phyloP scores from a whole-genome alignment of 2,888 invertebrate genomes.

The Rhogogaster chlorosoma region DNA sequence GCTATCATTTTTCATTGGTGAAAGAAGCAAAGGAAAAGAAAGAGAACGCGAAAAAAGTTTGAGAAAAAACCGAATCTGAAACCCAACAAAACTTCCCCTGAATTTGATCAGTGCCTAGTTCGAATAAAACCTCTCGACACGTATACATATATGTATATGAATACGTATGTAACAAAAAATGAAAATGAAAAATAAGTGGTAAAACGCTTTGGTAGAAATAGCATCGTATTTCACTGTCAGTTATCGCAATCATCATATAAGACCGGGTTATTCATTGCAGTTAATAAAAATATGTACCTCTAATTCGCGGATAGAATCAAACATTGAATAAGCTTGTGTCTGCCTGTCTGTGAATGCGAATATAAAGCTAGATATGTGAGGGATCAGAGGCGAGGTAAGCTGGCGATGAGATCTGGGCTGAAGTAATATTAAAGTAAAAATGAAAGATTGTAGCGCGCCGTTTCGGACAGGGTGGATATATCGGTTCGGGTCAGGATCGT shows the following conservation, averaged over 20 bases:
- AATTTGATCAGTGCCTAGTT: background rate
- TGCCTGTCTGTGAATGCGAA: background rate
- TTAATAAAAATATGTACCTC: background rate
- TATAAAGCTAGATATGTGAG: background rate
- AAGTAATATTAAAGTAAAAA: constrained; percentile 17
- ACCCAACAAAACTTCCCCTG: background rate
- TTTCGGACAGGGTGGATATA: constrained; percentile 12
- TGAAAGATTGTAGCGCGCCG: constrained; percentile 2
- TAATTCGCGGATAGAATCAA: background rate
- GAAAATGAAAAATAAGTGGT: background rate
- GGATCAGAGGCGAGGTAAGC: background rate
- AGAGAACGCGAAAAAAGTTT: background rate
- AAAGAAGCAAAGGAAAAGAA: background rate
- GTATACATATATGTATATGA: too few species aligned
- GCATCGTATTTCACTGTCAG: background rate
- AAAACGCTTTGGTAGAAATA: background rate
- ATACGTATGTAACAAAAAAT: too few species aligned
- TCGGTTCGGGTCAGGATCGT: constrained; percentile 10
- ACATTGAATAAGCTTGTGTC: background rate
- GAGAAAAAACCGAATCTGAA: background rate
- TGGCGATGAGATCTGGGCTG: background rate
- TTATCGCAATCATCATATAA: background rate
- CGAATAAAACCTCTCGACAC: background rate
- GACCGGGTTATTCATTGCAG: background rate
- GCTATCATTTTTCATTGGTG: background rate